These are phyloP conservation scores for Mionectes olivaceus DNA, from an alignment of 2,797 vertebrate species.

Conservation along the genomic window DNA sequence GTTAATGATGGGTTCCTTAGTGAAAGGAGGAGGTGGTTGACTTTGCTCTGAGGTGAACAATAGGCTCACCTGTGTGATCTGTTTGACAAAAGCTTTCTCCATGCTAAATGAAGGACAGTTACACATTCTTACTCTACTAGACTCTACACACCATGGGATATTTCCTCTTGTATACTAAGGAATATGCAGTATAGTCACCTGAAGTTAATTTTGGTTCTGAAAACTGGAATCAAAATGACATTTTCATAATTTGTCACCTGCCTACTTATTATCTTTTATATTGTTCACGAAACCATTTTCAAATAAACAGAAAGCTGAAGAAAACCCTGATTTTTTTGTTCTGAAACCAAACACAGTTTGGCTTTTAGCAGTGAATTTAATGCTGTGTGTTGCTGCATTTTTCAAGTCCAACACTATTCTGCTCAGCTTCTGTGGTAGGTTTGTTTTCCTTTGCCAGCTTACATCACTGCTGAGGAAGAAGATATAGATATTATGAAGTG, in stretches of 20 bases:
- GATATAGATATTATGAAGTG: neutral
- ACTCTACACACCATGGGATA: rapidly evolving
- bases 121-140: neutral
- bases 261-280: neutral
- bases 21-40: neutral
- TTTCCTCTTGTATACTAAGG: neutral
- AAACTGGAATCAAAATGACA: neutral
- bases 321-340: neutral
- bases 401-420: neutral
- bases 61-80: neutral
- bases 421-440: neutral
- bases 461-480: neutral
- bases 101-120: neutral
- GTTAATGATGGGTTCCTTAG: neutral
- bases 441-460: neutral
- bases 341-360: neutral
- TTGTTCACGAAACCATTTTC: neutral
- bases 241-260: neutral
- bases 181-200: neutral
- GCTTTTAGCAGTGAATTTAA: neutral
- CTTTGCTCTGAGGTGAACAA: neutral
- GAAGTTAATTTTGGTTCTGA: neutral
- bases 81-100: neutral
- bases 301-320: neutral
- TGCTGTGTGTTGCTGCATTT: neutral